Evolutionary conservation across 2,888 invertebrate species (phyloP), one percentile per base, ranked within the genome.

Genomic region (Stomorhina lunata): DNA sequence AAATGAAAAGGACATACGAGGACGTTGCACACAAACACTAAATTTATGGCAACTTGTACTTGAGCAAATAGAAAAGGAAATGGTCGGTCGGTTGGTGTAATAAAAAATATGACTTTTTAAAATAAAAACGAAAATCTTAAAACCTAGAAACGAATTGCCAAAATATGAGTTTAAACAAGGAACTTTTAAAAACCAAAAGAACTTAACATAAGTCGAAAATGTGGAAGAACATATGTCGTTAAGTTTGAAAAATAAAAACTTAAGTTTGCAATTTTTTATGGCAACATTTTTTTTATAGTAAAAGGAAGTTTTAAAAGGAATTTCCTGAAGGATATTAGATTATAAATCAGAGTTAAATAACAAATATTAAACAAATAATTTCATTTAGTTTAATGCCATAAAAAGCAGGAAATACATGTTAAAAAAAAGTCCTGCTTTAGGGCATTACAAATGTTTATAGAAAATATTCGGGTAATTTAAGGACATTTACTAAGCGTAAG

Each of bases 41-140:
- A 82, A 79, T 82, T 76, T 79, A 75, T 79, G 75, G 53, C 66
- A 59, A 71, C 37, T 72, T n/a, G n/a, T n/a, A 32, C 43, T 53
- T 71, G 37, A 55, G 34, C 32, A 29, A 43, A 48, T 48, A 57
- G 48, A 50, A 66, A 37, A 50, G 78, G 61, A 77, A 77, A 78
- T 69, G 48, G 55, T 55, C 72, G n/a, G n/a, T n/a, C n/a, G n/a
- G n/a, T n/a, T n/a, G n/a, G n/a, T n/a, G n/a, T n/a, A n/a, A 77
- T n/a, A 77, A 72, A 72, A 76, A 76, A 63, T 29, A 29, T 53
- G 32, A 40, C 17, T 53, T 43, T 55, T 57, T 3, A 27, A 53
- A 4, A 6, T 2, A 48, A 3, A 68, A 77, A 34, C 7, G 12
- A 53, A 68, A 59, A 7, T 15, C 45, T 45, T n/a, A 17, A 68